A percentile compares a stretch with the other conserved stretches of the same genome.
Conservation (phyloP, 1,140 invertebrate species). For the Subanguina moxae region DNA sequence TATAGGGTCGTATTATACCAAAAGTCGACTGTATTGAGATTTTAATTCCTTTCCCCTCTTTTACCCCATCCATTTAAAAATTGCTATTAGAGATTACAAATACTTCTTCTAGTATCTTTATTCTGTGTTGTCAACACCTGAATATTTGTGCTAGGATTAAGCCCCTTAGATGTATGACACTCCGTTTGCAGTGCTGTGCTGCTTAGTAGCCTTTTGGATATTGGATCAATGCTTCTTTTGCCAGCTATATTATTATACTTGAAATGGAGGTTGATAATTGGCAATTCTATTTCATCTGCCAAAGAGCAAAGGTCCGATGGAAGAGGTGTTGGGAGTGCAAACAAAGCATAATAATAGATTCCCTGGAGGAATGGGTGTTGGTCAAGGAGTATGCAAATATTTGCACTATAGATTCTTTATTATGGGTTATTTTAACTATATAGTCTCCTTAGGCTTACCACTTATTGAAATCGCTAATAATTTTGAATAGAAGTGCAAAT, state of each 20-base stretch:
- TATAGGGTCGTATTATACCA: too few species aligned
- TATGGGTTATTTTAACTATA: background rate
- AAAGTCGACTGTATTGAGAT: too few species aligned
- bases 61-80: too few species aligned
- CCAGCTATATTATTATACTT: background rate
- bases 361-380: background rate
- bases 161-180: too few species aligned
- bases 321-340: background rate
- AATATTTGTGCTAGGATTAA: too few species aligned
- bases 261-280: background rate
- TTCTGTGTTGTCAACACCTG: too few species aligned
- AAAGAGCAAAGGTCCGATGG: background rate
- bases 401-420: background rate
- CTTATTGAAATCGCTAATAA: too few species aligned
- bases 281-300: background rate
- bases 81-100: too few species aligned
- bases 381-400: background rate
- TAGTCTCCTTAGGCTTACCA: too few species aligned
- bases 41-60: too few species aligned
- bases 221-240: background rate
- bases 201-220: background rate
- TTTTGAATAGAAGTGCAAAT: background rate
- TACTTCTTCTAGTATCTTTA: too few species aligned
- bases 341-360: constrained; percentile 5
- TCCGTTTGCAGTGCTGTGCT: too few species aligned